Percentiles rank a stretch among this genome's conserved stretches.
These are phyloP conservation scores for Litoditis marina DNA, from an alignment of 2,888 invertebrate species.

Conservation along the genomic window DNA sequence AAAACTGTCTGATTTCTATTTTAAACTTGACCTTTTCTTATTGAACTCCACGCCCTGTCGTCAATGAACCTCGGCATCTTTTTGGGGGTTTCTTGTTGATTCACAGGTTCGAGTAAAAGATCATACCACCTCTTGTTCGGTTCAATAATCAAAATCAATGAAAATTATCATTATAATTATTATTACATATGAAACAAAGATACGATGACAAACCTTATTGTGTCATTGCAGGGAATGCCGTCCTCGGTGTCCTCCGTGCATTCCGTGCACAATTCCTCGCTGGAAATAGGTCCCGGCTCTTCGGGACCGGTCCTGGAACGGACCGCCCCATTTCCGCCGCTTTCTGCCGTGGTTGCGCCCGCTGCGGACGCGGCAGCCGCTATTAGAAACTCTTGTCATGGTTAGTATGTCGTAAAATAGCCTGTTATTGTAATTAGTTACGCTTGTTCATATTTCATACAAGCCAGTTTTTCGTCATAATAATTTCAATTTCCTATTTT, in stretches of 20 bases:
- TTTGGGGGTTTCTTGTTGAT: too few species aligned
- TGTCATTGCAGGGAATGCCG: constrained; percentile 13
- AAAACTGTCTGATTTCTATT: too few species aligned
- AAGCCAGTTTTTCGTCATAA: background rate
- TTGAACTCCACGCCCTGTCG: background rate
- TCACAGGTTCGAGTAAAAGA: too few species aligned
- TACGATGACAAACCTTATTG: background rate
- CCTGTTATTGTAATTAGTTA: too few species aligned
- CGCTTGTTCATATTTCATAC: background rate
- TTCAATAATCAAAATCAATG: too few species aligned
- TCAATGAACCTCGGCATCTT: too few species aligned
- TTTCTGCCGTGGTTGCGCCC: background rate
- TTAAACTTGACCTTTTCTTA: background rate
- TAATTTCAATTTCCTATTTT: too few species aligned
- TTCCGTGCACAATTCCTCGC: constrained; percentile 29
- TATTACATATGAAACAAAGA: background rate
- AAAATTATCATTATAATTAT: too few species aligned
- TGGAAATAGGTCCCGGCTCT: constrained; percentile 19
- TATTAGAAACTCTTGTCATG: background rate
- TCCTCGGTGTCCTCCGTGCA: constrained; percentile 38
- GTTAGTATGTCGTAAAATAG: background rate
- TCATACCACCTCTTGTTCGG: too few species aligned
- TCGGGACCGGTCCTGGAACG: too few species aligned
- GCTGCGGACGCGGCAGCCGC: constrained; percentile 1
- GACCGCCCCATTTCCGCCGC: background rate